Evolutionary conservation across 2,113 vertebrate genomes (phyloP).

Genomic region (Hippocampus mohnikei): DNA sequence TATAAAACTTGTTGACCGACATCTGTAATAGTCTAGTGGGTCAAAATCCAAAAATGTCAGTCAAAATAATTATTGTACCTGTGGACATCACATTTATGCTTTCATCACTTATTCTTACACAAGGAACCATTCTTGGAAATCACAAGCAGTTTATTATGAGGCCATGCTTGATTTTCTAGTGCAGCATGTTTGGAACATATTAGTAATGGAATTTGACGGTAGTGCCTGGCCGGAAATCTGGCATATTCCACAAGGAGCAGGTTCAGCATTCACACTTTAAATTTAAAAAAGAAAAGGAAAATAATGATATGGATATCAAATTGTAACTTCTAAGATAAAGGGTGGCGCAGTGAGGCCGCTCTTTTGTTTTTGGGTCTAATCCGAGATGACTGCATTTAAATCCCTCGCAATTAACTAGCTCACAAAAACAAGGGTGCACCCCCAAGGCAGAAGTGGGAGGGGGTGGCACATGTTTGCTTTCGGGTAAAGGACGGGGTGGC

Average conservation of each 20-base stretch:
- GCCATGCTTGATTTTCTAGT: background rate
- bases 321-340: background rate
- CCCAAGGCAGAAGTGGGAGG: constrained; percentile 5
- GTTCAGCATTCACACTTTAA: background rate
- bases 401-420: constrained; percentile 52
- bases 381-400: constrained; percentile 49
- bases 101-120: background rate
- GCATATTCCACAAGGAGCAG: background rate
- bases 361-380: constrained; percentile 58
- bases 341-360: background rate
- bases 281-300: background rate
- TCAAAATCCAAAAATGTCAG: background rate
- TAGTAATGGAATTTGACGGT: background rate
- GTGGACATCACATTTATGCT: background rate
- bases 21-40: no score
- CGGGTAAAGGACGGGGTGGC: background rate
- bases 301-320: background rate
- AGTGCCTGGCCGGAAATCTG: background rate
- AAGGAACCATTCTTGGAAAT: background rate
- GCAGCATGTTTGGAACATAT: background rate
- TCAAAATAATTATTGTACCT: background rate
- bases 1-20: background rate
- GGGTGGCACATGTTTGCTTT: background rate
- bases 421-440: constrained; percentile 28
- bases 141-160: background rate